These are phyloP conservation scores for Neodiprion pinetum DNA, from an alignment of 1,140 invertebrate genomes.

Conservation along the genomic window DNA sequence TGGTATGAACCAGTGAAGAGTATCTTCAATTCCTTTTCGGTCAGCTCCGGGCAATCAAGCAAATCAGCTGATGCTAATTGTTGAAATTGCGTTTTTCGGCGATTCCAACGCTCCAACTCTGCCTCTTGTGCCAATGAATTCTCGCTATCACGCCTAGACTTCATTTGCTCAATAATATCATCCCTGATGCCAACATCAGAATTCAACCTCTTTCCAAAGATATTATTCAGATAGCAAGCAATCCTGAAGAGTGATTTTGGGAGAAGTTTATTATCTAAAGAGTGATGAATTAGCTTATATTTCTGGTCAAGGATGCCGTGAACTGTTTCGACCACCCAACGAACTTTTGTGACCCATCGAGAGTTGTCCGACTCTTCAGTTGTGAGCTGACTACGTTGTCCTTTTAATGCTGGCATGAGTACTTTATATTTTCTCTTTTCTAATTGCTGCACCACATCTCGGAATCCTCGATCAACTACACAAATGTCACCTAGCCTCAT, in stretches of 20 bases:
- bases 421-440: slow-evolving; percentile 8
- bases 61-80: slow-evolving; percentile 10
- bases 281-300: not conserved
- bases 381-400: slow-evolving; percentile 14
- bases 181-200: no score
- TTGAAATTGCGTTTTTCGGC: slow-evolving; percentile 12
- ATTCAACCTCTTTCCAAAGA: no score
- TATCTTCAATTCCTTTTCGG: no score
- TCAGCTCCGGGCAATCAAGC: slow-evolving; percentile 15
- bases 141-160: no score
- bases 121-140: not conserved
- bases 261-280: no score
- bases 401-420: not conserved
- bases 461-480: not conserved
- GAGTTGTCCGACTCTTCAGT: slow-evolving; percentile 17
- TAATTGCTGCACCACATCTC: slow-evolving; percentile 5
- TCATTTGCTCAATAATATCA: no score
- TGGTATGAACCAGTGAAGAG: no score
- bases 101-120: not conserved
- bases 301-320: slow-evolving; percentile 18
- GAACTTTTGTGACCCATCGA: slow-evolving; percentile 17
- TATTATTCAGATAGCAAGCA: no score
- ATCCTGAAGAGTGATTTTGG: no score
- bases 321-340: slow-evolving; percentile 21
- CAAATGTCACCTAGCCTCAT: no score